These are phyloP conservation scores for rat (Rattus norvegicus) DNA, from an alignment of 2,113 vertebrate genomes.

Conservation along the genomic window DNA sequence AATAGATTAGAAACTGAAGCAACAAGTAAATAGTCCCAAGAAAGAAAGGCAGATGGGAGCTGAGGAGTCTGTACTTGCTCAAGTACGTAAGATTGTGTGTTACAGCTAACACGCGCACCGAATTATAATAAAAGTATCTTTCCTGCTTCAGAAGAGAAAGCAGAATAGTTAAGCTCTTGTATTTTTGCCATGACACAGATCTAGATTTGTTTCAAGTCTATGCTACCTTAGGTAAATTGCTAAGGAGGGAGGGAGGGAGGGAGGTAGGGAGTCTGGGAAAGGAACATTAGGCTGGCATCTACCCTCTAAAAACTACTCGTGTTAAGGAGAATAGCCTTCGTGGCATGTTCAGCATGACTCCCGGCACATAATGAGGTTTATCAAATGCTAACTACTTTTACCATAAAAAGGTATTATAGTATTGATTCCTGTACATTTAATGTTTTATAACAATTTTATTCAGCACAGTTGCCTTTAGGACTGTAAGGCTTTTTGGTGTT, in stretches of 20 bases:
- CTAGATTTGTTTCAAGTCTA: not conserved
- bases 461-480: not conserved
- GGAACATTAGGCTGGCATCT: not conserved
- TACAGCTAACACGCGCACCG: not conserved
- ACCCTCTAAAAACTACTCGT: not conserved
- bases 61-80: not conserved
- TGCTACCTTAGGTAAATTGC: not conserved
- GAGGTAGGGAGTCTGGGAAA: not conserved
- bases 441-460: not conserved
- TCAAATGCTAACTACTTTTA: conserved; percentile 21
- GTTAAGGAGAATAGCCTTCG: not conserved
- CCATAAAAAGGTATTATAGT: not conserved
- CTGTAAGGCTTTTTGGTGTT: not conserved
- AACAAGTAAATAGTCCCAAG: conserved; percentile 33
- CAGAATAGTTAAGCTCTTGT: not conserved
- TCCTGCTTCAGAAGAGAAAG: conserved; percentile 23
- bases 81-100: not conserved
- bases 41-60: not conserved
- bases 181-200: not conserved
- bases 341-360: not conserved
- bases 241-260: too few species aligned
- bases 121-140: conserved; percentile 8
- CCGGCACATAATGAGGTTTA: not conserved
- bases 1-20: not conserved
- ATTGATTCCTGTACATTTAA: conserved; percentile 22